Evolutionary conservation across 2,113 vertebrate genomes (phyloP), one percentile per base, ranked within the genome.

Genomic region (Bucco capensis): DNA sequence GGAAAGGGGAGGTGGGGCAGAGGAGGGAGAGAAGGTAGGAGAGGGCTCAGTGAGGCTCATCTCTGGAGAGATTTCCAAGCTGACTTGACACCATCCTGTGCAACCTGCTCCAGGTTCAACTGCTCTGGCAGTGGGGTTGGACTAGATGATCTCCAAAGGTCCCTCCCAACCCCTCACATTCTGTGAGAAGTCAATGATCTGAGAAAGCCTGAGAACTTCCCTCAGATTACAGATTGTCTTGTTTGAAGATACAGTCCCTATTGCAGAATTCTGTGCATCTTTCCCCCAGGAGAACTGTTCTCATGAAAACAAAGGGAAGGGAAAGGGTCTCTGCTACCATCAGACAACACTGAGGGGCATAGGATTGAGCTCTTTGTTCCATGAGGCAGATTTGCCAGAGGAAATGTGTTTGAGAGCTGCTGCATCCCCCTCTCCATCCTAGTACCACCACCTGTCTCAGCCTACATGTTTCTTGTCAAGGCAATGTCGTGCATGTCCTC

Each of bases 361-460:
- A 49, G 27, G 12, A 18, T 62, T 2, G 10, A 80, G 35, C 15
- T 58, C 25, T 54, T 58, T 64, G 38, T 71, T 76, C 6, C 10
- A 8, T 4, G 46, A 85, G 27, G 18, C 42, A 62, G 64, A 42
- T 79, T 69, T 76, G 12, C 28, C 37, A 19, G 19, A 70, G 23
- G 22, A 77, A 57, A 83, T 6, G 3, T 40, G 1, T 14, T 5
- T 0, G 1, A 27, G 37, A 25, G 35, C 67, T 88, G 9, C 19
- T 77, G 33, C 35, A 46, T 58, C 33, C 7, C 8, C 5, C 3
- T 46, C 46, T 67, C 47, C 42, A 25, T 47, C n/a, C 64, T 46
- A 40, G n/a, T 18, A 35, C 31, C 67, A n/a, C 42, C 44, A 35
- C 44, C 57, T 57, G 49, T 38, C 53, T 33, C 57, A 57, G 58